A percentile compares a stretch with the other conserved stretches of the same genome.
Conservation (phyloP, 2,888 invertebrate genomes). For the Lamellibrachia columna region DNA sequence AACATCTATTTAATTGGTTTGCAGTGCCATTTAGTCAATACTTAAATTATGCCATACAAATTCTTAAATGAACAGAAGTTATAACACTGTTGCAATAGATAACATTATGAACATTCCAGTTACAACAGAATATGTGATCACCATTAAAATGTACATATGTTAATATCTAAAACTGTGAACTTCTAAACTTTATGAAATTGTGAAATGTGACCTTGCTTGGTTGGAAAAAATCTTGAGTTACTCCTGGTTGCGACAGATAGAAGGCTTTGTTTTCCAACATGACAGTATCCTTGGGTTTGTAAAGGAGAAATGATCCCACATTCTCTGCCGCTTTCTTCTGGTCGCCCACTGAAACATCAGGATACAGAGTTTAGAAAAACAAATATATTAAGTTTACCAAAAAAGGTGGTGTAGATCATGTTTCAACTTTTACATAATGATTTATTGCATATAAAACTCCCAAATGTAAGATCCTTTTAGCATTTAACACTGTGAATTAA, state of each 20-base stretch:
- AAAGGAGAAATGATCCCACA: conserved; percentile 31
- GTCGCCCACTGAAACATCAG: conserved; percentile 34
- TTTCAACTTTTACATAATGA: neutral
- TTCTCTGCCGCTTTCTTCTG: conserved; percentile 29
- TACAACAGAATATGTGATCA: neutral
- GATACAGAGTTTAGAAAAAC: neutral
- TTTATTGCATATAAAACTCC: neutral
- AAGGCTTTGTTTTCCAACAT: conserved; percentile 39
- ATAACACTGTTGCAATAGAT: neutral
- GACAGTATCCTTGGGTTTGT: conserved; percentile 33
- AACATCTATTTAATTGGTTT: too few species aligned
- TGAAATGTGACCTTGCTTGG: conserved; percentile 32
- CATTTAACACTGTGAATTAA: neutral
- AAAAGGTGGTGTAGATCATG: neutral
- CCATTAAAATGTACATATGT: neutral
- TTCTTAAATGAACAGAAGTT: neutral
- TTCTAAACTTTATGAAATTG: neutral
- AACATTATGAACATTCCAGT: neutral
- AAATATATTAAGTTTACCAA: neutral
- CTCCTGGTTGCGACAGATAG: conserved; percentile 31
- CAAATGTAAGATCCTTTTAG: neutral
- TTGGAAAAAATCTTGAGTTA: conserved; percentile 30
- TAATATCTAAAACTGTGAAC: neutral
- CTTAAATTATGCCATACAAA: too few species aligned
- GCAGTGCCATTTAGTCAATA: too few species aligned